A percentile compares a stretch with the other conserved stretches of the same genome.
Evolutionary conservation across 2,888 invertebrate species (phyloP).

Genomic region (Saturnia japonica): DNA sequence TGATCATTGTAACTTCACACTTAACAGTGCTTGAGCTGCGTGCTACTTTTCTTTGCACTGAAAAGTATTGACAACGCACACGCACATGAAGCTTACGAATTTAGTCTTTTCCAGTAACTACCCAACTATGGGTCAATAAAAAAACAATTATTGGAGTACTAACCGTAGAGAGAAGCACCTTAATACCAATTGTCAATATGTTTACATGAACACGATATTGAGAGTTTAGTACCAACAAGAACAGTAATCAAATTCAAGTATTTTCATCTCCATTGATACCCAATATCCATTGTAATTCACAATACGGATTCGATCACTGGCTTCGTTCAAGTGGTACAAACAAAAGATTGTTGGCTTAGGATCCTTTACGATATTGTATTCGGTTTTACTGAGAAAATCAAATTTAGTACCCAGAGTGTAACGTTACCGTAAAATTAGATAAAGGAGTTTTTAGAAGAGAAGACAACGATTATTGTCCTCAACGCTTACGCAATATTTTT

Average conservation of each 20-base stretch:
- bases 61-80: no score
- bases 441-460: not conserved
- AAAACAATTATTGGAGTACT: no score
- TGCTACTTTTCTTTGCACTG: no score
- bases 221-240: not conserved
- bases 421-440: not conserved
- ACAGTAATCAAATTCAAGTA: conserved; percentile 4
- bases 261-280: conserved; percentile 8
- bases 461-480: not conserved
- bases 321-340: conserved; percentile 14
- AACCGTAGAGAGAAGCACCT: not conserved
- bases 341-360: conserved; percentile 19
- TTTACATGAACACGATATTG: not conserved
- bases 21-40: no score
- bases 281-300: conserved; percentile 13
- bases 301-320: conserved; percentile 5
- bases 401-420: not conserved
- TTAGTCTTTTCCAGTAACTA: no score
- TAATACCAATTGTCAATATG: not conserved
- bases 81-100: no score
- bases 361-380: conserved; percentile 9
- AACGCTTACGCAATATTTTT: not conserved
- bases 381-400: conserved; percentile 1
- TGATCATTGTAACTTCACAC: no score
- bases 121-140: no score